phyloP scores from a whole-genome alignment of 2,113 vertebrate species.

The Oncorhynchus mykiss region DNA sequence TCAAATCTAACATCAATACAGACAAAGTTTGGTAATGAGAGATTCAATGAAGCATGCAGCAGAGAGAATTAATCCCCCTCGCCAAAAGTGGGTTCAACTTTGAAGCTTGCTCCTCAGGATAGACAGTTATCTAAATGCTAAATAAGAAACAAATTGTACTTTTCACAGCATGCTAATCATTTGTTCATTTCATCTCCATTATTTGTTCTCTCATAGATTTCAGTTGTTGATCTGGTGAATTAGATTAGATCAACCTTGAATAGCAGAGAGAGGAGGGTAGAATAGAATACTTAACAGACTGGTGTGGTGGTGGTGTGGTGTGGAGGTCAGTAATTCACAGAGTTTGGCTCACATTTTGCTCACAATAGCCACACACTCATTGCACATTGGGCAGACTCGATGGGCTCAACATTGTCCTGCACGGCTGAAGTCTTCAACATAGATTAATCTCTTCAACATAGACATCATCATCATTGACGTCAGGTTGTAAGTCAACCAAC shows the following conservation, averaged over 20 bases:
- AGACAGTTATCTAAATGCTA: conserved; percentile 99
- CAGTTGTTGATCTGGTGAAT: conserved; percentile 93
- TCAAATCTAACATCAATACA: conserved; percentile 99
- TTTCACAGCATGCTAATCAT: conserved; percentile 99
- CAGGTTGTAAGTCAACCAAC: not conserved
- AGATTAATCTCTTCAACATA: not conserved
- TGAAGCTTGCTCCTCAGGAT: conserved; percentile 96
- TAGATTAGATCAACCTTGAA: conserved; percentile 90
- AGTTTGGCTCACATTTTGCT: not conserved
- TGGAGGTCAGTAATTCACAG: not conserved
- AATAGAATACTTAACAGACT: conserved; percentile 65
- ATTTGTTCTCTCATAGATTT: conserved; percentile 89
- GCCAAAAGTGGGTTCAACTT: conserved; percentile 99
- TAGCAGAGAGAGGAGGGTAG: conserved; percentile 67
- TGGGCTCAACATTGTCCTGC: not conserved
- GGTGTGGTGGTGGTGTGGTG: not conserved
- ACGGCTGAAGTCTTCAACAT: not conserved
- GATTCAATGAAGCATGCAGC: conserved; percentile 99
- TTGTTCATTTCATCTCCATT: conserved; percentile 94
- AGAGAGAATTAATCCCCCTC: conserved; percentile 99
- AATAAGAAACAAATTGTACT: conserved; percentile 99
- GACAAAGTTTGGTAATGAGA: conserved; percentile 99
- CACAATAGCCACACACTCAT: not conserved
- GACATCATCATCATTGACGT: not conserved
- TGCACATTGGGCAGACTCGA: not conserved